These are phyloP conservation scores for Phalacrocorax pelagicus DNA, from an alignment of 2,113 vertebrate species.

Conservation along the genomic window DNA sequence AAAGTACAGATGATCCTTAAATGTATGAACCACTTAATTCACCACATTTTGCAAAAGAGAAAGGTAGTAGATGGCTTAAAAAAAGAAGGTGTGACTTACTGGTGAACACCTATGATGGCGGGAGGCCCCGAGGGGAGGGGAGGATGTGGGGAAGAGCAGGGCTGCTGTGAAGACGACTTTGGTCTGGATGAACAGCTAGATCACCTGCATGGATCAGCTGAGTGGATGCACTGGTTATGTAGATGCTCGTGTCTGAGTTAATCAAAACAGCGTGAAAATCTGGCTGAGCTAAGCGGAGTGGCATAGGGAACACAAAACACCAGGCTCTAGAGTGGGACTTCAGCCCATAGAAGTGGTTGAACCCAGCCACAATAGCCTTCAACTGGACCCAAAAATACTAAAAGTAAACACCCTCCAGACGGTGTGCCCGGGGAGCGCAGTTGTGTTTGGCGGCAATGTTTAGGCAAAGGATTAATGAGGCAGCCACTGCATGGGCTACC, in stretches of 20 bases:
- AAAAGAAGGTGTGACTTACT: background rate
- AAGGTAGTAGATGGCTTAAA: background rate
- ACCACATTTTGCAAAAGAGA: background rate
- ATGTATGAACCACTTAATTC: background rate
- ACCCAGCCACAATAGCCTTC: background rate
- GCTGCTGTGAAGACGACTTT: background rate
- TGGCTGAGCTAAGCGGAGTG: background rate
- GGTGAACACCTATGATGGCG: background rate
- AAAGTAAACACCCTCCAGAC: background rate
- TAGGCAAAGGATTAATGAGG: background rate
- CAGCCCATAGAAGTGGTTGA: background rate
- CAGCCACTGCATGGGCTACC: background rate
- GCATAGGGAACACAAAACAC: background rate
- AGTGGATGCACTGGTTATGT: background rate
- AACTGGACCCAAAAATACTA: background rate
- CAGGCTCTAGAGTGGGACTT: background rate
- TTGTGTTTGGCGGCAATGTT: background rate
- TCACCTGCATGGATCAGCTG: background rate
- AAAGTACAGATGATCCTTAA: background rate
- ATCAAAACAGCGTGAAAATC: background rate
- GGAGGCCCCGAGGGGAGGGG: background rate
- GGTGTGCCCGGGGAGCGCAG: rapidly evolving
- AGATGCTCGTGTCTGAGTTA: background rate
- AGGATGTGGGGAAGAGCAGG: rapidly evolving
- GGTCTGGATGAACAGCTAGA: background rate